Evolutionary conservation across 2,113 vertebrate species (phyloP), one percentile per base, ranked within the genome.

Genomic region (Nothoprocta perdicaria): DNA sequence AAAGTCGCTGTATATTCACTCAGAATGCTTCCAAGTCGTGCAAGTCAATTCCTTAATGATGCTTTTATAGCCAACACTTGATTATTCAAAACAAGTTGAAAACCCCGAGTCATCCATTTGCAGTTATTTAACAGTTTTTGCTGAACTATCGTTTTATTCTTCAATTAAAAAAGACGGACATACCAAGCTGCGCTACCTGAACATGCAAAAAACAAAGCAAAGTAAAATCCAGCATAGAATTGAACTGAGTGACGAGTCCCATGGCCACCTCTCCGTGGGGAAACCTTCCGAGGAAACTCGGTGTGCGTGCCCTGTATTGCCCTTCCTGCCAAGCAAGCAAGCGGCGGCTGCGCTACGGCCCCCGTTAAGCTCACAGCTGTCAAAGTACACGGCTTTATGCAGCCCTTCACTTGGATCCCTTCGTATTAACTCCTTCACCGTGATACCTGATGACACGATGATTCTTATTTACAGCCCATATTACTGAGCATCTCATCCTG

Each of bases 311-410:
- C 11, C 48, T 48, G 22, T 48, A 48, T 22, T 22, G 84, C 35
- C 78, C 27, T 68, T 66, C 83, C 82, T 91, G 76, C 68, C 71
- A 85, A 74, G 63, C 86, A 88, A 93, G 77, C 57, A 81, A 80
- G n/a, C 40, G 53, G 52, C 38, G 78, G 65, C 48, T 85, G 46
- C 80, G 58, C 33, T 86, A 83, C 68, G 80, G 87, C 16, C 74
- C 38, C 58, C 74, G 68, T 57, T 35, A 71, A 85, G 52, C 55
- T 66, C 65, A 55, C 53, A 88, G 74, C 66, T 93, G 80, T 69
- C 66, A 79, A 73, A 69, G 78, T 66, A 75, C 40, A 35, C 12
- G 58, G 58, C n/a, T 91, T 78, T 88, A 85, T 63, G 80, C 10
- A 80, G 73, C 58, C 86, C 53, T 23, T 80, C 31, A 40, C 75